phyloP scores from a whole-genome alignment of 2,797 vertebrate genomes.

The Naso thynnoides region DNA sequence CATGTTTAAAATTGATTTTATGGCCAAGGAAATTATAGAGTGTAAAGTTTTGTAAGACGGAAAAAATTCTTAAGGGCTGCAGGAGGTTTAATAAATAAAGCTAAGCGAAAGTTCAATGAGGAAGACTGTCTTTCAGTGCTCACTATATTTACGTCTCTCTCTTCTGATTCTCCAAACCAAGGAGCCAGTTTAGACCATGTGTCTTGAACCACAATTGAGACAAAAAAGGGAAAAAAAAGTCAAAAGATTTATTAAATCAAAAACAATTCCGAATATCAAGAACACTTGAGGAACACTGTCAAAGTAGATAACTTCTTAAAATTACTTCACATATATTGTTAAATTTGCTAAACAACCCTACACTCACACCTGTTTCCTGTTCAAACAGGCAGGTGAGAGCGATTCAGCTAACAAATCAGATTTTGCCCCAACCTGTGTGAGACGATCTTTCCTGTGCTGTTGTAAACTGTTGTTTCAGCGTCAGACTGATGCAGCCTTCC shows the following conservation, averaged over 20 bases:
- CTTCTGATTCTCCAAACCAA: no score
- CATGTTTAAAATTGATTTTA: constrained; percentile 54
- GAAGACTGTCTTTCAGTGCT: constrained; percentile 5
- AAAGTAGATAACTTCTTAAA: no score
- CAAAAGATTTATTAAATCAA: no score
- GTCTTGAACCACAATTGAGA: no score
- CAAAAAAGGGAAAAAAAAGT: no score
- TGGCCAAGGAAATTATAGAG: constrained; percentile 34
- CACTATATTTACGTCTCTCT: not conserved
- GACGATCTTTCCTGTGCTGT: not conserved
- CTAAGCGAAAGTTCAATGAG: not conserved
- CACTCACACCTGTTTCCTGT: not conserved
- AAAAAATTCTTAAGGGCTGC: constrained; percentile 43
- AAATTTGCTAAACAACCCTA: no score
- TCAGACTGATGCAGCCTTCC: no score
- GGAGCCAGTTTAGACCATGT: no score
- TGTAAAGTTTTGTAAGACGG: constrained; percentile 35
- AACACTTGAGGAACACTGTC: no score
- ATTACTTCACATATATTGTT: no score
- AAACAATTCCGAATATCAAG: no score
- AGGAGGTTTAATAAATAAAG: constrained; percentile 31
- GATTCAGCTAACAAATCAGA: constrained; percentile 10
- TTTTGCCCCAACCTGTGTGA: not conserved
- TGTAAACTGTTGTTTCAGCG: not conserved
- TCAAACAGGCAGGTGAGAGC: no score